Evolutionary conservation across 2,113 vertebrate genomes (phyloP).

Genomic region (Neodon shergylaensis): DNA sequence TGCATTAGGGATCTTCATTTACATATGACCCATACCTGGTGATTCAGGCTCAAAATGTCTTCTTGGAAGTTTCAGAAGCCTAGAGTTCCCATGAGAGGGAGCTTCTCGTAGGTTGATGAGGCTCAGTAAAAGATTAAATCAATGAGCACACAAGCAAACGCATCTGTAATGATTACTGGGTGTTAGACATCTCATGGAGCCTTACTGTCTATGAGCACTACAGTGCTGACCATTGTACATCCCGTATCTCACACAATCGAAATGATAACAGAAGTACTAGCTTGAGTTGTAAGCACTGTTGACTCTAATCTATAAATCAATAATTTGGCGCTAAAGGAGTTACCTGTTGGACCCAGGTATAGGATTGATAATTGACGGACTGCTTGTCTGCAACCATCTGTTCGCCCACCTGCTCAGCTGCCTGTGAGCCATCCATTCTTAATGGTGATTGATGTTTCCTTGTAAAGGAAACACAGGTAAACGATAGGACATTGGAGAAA

Average conservation of each 20-base stretch:
- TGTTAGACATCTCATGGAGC: neutral
- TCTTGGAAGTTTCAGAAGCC: neutral
- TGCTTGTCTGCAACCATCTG: neutral
- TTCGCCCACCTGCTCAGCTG: neutral
- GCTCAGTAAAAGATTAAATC: neutral
- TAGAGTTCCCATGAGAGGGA: neutral
- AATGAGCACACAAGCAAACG: neutral
- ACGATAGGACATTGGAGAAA: constrained; percentile 14
- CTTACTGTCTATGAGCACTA: neutral
- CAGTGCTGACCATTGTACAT: neutral
- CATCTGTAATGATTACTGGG: neutral
- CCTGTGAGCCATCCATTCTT: neutral
- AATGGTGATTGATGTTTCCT: constrained; percentile 21
- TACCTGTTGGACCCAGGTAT: neutral
- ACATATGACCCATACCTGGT: neutral
- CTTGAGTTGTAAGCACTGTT: neutral
- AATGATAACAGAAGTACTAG: neutral
- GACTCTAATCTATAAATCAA: neutral
- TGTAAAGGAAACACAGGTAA: constrained; percentile 11
- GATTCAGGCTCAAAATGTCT: neutral
- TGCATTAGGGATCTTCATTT: neutral
- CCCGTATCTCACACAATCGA: neutral
- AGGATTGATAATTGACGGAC: neutral
- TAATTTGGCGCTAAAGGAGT: neutral
- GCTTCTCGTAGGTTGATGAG: neutral